Evolutionary conservation across 1,140 invertebrate species (phyloP).

Genomic region (Procambarus clarkii): DNA sequence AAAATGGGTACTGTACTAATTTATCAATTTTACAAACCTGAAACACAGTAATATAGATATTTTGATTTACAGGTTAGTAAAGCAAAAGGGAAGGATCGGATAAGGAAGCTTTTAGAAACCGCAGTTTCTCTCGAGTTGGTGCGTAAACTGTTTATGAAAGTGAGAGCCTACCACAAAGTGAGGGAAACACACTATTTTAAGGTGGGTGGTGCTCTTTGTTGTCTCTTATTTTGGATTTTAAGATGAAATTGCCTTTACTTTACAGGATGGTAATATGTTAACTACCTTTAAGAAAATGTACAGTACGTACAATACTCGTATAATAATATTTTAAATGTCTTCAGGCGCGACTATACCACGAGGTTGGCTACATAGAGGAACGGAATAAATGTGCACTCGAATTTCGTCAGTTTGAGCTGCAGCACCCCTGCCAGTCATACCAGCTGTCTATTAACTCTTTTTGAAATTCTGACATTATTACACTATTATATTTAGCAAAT

Average conservation of each 20-base stretch:
- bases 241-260: no score
- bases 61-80: constrained; percentile 44
- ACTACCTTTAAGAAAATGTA: background rate
- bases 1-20: no score
- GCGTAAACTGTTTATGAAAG: constrained; percentile 48
- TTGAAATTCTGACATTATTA: background rate
- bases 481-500: background rate
- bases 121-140: constrained; percentile 43
- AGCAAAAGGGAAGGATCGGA: constrained; percentile 31
- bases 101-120: constrained; percentile 24
- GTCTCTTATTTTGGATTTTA: no score
- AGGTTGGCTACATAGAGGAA: constrained; percentile 53
- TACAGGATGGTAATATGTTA: no score
- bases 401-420: constrained; percentile 65
- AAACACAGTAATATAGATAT: background rate
- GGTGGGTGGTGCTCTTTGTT: constrained; percentile 9
- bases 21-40: background rate
- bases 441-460: constrained; percentile 56
- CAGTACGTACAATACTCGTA: background rate
- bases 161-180: constrained; percentile 57
- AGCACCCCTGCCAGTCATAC: constrained; percentile 56
- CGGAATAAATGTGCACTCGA: constrained; percentile 60
- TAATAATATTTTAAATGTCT: background rate
- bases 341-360: constrained; percentile 60
- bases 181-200: constrained; percentile 58